Evolutionary conservation across 2,797 vertebrate genomes (phyloP), one percentile per base, ranked within the genome.

Genomic region (Tragopan temminckii): DNA sequence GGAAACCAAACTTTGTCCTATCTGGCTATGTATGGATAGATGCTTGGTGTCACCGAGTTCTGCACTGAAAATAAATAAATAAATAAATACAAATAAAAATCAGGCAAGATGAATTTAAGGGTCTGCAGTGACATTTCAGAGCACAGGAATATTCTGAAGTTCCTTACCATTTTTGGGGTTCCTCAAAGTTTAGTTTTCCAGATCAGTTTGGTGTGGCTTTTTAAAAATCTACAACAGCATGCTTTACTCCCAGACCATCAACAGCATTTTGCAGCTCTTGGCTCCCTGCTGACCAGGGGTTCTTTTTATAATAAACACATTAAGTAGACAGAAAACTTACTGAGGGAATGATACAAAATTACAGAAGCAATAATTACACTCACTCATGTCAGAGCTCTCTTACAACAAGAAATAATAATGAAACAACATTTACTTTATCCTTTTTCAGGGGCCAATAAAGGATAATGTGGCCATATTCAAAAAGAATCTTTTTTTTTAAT

Each of bases 361-460:
- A n/a, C 45, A 87, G 61, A 63, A 61, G 31, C 12, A 90, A 67
- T 78, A 88, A 79, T 77, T 88, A 61, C 7, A 58, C 23, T 84
- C 2, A 1, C 5, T 86, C 11, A 9, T 80, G 48, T 68, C 80
- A 74, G 25, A 71, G 29, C 53, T 50, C 38, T 88, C 33, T 35
- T 88, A 57, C 31, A 92, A 70, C 7, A 79, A 85, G 40, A 68
- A 83, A 78, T 75, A 86, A 72, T 85, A 95, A 67, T 74, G 59
- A 69, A 94, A 76, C 17, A 90, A 64, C 45, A 57, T 89, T 89
- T 93, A 87, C 55, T 79, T 89, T 67, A 52, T 63, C 40, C 20
- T 55, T 77, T 94, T 69, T 64, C 62, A n/a, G 70, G 24, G 59
- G 9, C 42, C 1, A 2, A 48, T 82, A 77, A 87, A 80, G 58